phyloP scores from a whole-genome alignment of 1,140 invertebrate genomes.

The Ganaspis sp. region DNA sequence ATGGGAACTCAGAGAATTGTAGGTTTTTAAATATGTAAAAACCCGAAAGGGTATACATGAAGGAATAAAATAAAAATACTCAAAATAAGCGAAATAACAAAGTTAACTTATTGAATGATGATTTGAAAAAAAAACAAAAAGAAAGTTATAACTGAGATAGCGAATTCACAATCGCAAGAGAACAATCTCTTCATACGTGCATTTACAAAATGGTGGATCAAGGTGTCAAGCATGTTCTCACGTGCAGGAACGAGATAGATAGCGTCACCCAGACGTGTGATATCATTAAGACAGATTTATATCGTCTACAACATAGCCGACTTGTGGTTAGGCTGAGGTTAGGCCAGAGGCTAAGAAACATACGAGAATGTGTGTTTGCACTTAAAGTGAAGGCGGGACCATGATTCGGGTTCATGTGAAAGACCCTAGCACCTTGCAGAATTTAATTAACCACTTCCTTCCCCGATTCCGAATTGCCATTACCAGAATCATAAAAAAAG shows the following conservation, averaged over 20 bases:
- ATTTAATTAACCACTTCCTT: constrained; percentile 57
- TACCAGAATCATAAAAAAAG: too few species aligned
- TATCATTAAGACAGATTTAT: constrained; percentile 73
- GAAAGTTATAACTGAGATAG: too few species aligned
- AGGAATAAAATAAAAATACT: too few species aligned
- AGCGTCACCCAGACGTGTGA: constrained; percentile 65
- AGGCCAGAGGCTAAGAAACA: constrained; percentile 38
- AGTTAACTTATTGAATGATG: too few species aligned
- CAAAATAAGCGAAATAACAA: too few species aligned
- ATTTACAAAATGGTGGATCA: constrained; percentile 53
- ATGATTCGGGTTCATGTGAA: constrained; percentile 40
- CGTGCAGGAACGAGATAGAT: constrained; percentile 67
- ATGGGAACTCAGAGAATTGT: too few species aligned
- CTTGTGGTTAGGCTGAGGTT: constrained; percentile 44
- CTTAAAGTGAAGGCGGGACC: constrained; percentile 7
- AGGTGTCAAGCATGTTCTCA: constrained; percentile 71
- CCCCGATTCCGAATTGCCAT: too few species aligned
- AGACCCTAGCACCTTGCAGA: constrained; percentile 32
- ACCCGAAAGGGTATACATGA: too few species aligned
- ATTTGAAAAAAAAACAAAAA: too few species aligned
- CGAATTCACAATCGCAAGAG: not conserved
- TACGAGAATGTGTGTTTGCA: not conserved
- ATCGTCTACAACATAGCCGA: constrained; percentile 47
- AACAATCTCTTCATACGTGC: not conserved
- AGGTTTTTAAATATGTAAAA: too few species aligned